Evolutionary conservation across 2,888 invertebrate genomes (phyloP), one percentile per base, ranked within the genome.

Genomic region (Agonopterix subpropinquella): DNA sequence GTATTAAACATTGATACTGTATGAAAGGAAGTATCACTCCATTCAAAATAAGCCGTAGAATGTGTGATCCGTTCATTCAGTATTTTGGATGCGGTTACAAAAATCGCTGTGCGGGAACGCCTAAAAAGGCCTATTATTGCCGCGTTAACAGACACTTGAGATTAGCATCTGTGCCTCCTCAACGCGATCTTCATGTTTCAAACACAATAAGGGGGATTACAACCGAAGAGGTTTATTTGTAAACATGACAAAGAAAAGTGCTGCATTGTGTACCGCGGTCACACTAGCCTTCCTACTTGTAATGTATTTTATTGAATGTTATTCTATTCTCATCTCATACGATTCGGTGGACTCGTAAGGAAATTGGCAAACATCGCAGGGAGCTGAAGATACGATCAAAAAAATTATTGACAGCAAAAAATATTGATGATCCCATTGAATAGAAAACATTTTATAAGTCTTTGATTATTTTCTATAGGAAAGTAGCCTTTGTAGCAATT

Each of bases 81-180:
- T 57, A 64, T 56, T 64, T 60, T 65, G 48, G 61, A 63, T 62
- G 71, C 61, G 54, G 64, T 66, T 59, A 73, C 71, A 74, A 74
- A 72, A 70, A 63, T 77, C 77, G 79, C 72, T 80, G 82, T 74
- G 64, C 73, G 68, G 73, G 68, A 66, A 76, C 73, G 69, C 65
- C 69, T 79, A 79, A 81, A 80, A 77, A 78, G 75, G 70, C 61
- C 74, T 82, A 84, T 87, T 87, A 86, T 87, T 69, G 70, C 63
- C 74, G 77, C 77, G 86, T 84, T 85, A 86, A 85, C 81, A 80
- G 82, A 87, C 87, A 88, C 88, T 88, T 88, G 88, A 88, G 88
- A 88, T 88, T 87, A 87, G 85, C 87, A 88, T 88, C 88, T 87
- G 87, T 80, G 73, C 72, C 68, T 78, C 72, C 72, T 77, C 78